Base-by-base conservation (phyloP, 2,797 vertebrate genomes). In the Sebastes hubbsi region DNA sequence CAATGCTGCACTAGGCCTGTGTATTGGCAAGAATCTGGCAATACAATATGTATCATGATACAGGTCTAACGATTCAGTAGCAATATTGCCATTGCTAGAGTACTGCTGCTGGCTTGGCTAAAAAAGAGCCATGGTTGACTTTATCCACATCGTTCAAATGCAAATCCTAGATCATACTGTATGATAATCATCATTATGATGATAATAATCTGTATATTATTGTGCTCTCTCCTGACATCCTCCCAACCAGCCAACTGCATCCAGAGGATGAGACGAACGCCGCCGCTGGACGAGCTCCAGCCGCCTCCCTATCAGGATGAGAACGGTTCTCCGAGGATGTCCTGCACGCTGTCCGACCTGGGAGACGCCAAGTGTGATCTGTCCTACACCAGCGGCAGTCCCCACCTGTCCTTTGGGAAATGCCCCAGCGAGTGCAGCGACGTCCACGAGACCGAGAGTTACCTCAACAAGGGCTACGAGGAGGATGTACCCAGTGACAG, bases 401-500 rank as follows among this genome's bases (percentile, higher is more conserved):
- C 98, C 27, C 96, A 95, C 72, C 95, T 98, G 83, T 97, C 97
- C 0, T 98, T 97, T 73, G 93, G 91, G 71, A 99, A 99, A 92
- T 99, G 97, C 81, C 97, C 96, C 3, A 99, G 98, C 27, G 98
- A 98, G 88, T 96, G 95, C 84, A 99, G 98, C 71, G 95, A 94
- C 0, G 96, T 95, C 12, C 97, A 95, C 0, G 97, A 98, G 92
- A 96, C 96, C 3, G 98, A 97, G 90, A 97, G 97, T 89, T 98
- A 97, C 88, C 96, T 97, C 82, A 97, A 98, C 92, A 99, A 99
- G 94, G 97, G 96, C 81, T 99, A 97, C 0, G 98, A 99, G 91
- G 98, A 99, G 90, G 98, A 99, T 13, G 97, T 97, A 16, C 98
- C 98, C 1, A 99, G 98, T 12, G 98, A 99, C 89, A 99, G 98